phyloP scores from a whole-genome alignment of 2,797 vertebrate species.

The Thamnophis elegans region DNA sequence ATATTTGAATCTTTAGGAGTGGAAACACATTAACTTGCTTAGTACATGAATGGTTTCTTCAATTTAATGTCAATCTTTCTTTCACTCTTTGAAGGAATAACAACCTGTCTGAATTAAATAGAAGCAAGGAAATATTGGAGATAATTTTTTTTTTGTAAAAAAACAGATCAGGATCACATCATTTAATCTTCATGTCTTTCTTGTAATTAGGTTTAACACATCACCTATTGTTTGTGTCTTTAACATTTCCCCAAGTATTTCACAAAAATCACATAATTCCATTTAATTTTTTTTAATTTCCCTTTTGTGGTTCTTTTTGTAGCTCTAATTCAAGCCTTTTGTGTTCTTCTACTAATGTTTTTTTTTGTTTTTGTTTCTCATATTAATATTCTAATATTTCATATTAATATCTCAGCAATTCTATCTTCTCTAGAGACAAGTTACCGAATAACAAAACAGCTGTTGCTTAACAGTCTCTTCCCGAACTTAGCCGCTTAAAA shows the following conservation, averaged over 20 bases:
- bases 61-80: constrained; percentile 84
- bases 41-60: constrained; percentile 86
- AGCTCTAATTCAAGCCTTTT: too few relatives aligned
- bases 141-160: constrained; percentile 21
- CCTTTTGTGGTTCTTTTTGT: too few relatives aligned
- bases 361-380: too few relatives aligned
- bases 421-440: background rate
- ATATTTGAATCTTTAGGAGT: constrained; percentile 78
- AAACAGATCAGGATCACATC: background rate
- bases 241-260: background rate
- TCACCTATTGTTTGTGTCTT: background rate
- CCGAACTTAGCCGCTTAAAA: background rate
- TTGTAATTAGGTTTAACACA: constrained; percentile 52
- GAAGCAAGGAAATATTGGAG: constrained; percentile 72
- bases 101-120: constrained; percentile 78
- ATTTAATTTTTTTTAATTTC: too few relatives aligned
- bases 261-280: background rate
- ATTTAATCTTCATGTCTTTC: constrained; percentile 14
- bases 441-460: background rate
- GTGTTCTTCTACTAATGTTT: too few relatives aligned
- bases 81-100: constrained; percentile 67
- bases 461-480: background rate
- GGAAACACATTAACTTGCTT: constrained; percentile 85
- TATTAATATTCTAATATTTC: too few relatives aligned
- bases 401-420: background rate